Evolutionary conservation across 1,140 invertebrate species (phyloP).

Genomic region (Myzus persicae): DNA sequence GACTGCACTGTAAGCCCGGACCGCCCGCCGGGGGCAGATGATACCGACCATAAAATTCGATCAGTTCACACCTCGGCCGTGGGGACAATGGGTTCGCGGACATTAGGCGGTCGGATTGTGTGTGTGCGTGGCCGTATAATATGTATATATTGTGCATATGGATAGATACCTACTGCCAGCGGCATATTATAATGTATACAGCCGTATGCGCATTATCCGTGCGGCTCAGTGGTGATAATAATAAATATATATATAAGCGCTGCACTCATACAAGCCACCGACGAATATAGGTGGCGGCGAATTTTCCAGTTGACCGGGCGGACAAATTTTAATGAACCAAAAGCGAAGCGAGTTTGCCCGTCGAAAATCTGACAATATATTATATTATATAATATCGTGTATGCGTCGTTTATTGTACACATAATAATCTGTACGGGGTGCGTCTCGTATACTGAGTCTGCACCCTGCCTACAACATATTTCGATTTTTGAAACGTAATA

Average conservation of each 20-base stretch:
- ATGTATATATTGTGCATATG: not conserved
- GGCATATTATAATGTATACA: constrained; percentile 18
- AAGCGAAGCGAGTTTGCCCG: not conserved
- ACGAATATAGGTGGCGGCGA: not conserved
- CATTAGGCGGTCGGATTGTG: constrained; percentile 46
- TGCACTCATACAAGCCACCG: not conserved
- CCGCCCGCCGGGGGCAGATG: constrained; percentile 49
- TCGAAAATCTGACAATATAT: not conserved
- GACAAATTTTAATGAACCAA: constrained; percentile 43
- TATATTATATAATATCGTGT: not conserved
- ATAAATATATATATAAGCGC: not conserved
- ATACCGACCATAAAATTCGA: constrained; percentile 59
- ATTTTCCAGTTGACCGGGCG: constrained; percentile 26
- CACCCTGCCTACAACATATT: not conserved
- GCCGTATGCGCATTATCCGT: not conserved
- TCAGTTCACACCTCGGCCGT: constrained; percentile 55
- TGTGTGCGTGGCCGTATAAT: not conserved
- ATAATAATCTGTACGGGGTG: not conserved
- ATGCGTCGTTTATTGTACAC: not conserved
- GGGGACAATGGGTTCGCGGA: constrained; percentile 41
- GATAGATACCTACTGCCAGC: not conserved
- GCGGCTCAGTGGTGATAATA: not conserved
- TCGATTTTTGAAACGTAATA: not conserved
- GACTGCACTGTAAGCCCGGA: not conserved
- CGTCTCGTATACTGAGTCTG: not conserved